A percentile compares a stretch with the other conserved stretches of the same genome.
Conservation (phyloP, 1,140 invertebrate genomes). For the Plodia interpunctella region DNA sequence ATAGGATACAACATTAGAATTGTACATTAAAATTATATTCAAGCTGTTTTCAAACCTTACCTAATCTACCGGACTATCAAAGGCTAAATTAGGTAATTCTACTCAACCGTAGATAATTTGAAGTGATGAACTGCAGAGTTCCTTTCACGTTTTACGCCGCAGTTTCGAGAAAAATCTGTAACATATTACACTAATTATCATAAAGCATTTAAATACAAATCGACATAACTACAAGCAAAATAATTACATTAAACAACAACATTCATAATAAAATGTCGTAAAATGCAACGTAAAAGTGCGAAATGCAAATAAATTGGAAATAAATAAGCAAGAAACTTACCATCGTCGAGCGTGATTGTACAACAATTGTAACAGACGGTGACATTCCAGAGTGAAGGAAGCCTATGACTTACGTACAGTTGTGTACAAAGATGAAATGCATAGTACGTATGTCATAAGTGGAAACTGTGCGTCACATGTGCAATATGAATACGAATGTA, state of each 20-base stretch:
- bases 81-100: not conserved
- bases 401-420: conserved; percentile 6
- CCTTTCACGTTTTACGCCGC: conserved; percentile 53
- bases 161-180: conserved; percentile 68
- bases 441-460: not conserved
- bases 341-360: conserved; percentile 13
- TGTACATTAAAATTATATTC: not conserved
- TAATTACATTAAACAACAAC: not conserved
- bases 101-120: not conserved
- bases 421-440: conserved; percentile 16
- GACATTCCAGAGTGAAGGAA: not conserved
- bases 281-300: conserved; percentile 16
- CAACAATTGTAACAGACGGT: conserved; percentile 7
- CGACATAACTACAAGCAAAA: not conserved
- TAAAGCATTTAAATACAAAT: conserved; percentile 5
- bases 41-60: not conserved
- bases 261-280: conserved; percentile 19
- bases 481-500: not conserved
- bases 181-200: conserved; percentile 17
- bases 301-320: conserved; percentile 8
- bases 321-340: conserved; percentile 40
- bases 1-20: not conserved
- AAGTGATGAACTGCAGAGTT: conserved; percentile 5
- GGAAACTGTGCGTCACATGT: not conserved
- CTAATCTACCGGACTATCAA: conserved; percentile 3